These are phyloP conservation scores for Trachelus stipa DNA, from an alignment of 2,888 invertebrate genomes.

Conservation along the genomic window DNA sequence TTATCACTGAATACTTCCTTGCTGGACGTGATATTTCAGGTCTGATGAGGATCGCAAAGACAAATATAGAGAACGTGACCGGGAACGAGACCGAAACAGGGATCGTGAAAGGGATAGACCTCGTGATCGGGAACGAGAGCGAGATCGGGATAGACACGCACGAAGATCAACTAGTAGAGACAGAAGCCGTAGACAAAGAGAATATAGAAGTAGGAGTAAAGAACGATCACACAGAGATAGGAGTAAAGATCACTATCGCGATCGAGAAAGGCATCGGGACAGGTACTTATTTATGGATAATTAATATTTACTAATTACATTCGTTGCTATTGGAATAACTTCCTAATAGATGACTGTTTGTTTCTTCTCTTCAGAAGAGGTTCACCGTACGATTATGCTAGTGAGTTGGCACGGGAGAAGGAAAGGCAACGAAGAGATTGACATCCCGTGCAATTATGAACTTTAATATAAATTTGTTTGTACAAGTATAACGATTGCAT, in stretches of 20 bases:
- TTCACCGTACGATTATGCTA: slow-evolving; percentile 61
- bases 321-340: slow-evolving; percentile 8
- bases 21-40: slow-evolving; percentile 57
- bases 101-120: slow-evolving; percentile 49
- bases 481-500: slow-evolving; percentile 49
- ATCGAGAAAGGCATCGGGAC: slow-evolving; percentile 59
- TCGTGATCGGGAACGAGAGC: slow-evolving; percentile 48
- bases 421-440: slow-evolving; percentile 64
- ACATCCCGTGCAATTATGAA: slow-evolving; percentile 32
- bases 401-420: slow-evolving; percentile 62
- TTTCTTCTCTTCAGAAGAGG: slow-evolving; percentile 44
- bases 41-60: slow-evolving; percentile 65
- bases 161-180: slow-evolving; percentile 54
- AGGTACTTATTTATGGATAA: slow-evolving; percentile 40
- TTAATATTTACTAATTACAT: slow-evolving; percentile 8
- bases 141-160: slow-evolving; percentile 47
- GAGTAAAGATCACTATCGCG: slow-evolving; percentile 58
- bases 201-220: slow-evolving; percentile 62
- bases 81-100: slow-evolving; percentile 52
- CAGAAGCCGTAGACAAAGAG: slow-evolving; percentile 56
- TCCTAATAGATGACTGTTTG: neutral
- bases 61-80: slow-evolving; percentile 52
- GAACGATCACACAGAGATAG: slow-evolving; percentile 57
- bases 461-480: slow-evolving; percentile 37
- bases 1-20: slow-evolving; percentile 13